Evolutionary conservation across 1,140 invertebrate genomes (phyloP).

Genomic region (Cherax destructor): DNA sequence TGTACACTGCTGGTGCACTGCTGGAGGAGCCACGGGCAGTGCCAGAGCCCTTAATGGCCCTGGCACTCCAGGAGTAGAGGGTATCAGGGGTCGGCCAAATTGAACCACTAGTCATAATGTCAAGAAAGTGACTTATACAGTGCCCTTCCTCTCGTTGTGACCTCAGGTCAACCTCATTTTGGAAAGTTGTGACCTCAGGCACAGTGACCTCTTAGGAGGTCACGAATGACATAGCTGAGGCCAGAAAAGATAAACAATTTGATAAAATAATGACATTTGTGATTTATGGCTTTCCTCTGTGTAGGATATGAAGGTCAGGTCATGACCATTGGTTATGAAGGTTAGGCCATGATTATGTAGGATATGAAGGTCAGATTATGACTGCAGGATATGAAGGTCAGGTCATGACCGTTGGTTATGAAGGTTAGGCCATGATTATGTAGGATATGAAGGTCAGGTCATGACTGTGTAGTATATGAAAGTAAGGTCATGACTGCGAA

Average conservation of each 20-base stretch:
- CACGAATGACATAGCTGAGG: background rate
- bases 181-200: background rate
- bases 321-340: no score
- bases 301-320: no score
- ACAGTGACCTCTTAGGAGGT: conserved; percentile 11
- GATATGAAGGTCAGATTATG: no score
- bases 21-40: background rate
- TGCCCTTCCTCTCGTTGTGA: conserved; percentile 11
- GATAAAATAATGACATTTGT: conserved; percentile 15
- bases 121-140: conserved; percentile 31
- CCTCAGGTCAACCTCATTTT: background rate
- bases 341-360: no score
- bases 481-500: no score
- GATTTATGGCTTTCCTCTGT: conserved; percentile 12
- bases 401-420: no score
- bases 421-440: no score
- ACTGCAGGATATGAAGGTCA: no score
- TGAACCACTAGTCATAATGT: background rate
- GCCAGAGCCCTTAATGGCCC: background rate
- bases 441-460: no score
- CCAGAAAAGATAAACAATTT: background rate
- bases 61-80: background rate
- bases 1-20: background rate
- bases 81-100: conserved; percentile 43
- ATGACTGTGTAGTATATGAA: no score